Base-by-base conservation (phyloP, 2,113 vertebrate genomes). In the Siphamia tubifer region DNA sequence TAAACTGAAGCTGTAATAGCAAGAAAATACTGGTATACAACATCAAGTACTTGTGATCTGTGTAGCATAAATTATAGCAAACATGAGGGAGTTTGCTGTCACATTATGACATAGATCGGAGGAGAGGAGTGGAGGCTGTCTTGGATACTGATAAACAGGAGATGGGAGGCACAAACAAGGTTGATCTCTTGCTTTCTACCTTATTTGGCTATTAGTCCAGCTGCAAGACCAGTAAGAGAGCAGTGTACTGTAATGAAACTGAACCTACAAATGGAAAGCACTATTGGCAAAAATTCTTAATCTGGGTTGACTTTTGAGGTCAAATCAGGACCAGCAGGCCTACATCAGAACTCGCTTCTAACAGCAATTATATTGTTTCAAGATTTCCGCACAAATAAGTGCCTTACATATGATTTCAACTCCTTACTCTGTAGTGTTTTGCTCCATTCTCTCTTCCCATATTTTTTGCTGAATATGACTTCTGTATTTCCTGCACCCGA, bases 71-170 rank as follows among this genome's bases (percentile, higher is more conserved):
- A 81, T 82, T 70, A 66, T 4, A 54, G 55, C 38, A 24, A 39
- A 70, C 52, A 58, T 47, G 68, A 55, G 82, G 82, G 79, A 77
- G 84, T 73, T 34, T 70, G 52, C 34, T 60, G 79, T 68, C 55
- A 60, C 78, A 60, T 56, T 79, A 68, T 66, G 66, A 78, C 74
- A 77, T 39, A 31, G 52, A 82, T 61, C 28, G n/a, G 64, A 78
- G 55, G 40, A 77, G 28, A 54, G 43, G 66, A 73, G 57, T 17
- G 55, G 51, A 44, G 61, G 68, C 76, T 52, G 55, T 28, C 53
- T 75, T 48, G 36, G 68, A 83, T 71, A 60, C 81, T 79, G 80
- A 90, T 89, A 91, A 90, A 90, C 87, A 88, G 71, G 74, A 68
- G 75, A 58, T 42, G 24, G 24, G 17, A 74, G 45, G 47, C 56